These are phyloP conservation scores for Drosophila monieri DNA, from an alignment of 2,888 invertebrate genomes.

Conservation along the genomic window DNA sequence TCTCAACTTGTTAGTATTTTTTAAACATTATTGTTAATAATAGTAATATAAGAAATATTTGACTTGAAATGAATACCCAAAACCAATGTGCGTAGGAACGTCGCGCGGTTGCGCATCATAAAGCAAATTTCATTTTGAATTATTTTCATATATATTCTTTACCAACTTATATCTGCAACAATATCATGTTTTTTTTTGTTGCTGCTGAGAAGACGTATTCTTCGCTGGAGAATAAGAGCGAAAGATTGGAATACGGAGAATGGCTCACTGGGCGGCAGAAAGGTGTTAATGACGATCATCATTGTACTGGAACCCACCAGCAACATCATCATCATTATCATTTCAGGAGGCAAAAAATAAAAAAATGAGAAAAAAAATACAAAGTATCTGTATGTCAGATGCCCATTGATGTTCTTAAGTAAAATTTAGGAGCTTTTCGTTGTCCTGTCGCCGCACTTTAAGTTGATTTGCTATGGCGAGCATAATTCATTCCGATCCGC, in stretches of 20 bases:
- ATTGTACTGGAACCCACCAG: constrained; percentile 51
- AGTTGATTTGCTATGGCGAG: constrained; percentile 81
- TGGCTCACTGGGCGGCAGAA: constrained; percentile 70
- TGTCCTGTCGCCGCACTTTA: constrained; percentile 74
- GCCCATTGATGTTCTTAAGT: constrained; percentile 81
- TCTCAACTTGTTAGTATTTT: too few species aligned
- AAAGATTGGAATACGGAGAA: constrained; percentile 4
- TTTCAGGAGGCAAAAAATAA: not conserved
- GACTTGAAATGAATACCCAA: not conserved
- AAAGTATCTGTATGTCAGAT: constrained; percentile 49
- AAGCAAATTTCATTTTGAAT: constrained; percentile 84
- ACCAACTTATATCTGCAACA: constrained; percentile 35
- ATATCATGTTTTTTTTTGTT: constrained; percentile 29
- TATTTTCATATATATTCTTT: constrained; percentile 80
- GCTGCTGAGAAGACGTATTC: constrained; percentile 60
- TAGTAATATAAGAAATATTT: too few species aligned
- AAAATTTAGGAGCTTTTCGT: constrained; percentile 81
- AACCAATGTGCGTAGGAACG: constrained; percentile 64
- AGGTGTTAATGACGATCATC: constrained; percentile 82
- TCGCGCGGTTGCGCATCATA: constrained; percentile 82
- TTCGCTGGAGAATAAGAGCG: constrained; percentile 30
- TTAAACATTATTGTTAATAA: too few species aligned
- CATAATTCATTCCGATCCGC: constrained; percentile 76
- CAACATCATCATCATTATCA: constrained; percentile 59
- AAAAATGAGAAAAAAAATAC: not conserved